Conservation (phyloP, 2,797 vertebrate genomes). For the Astyanax mexicanus region DNA sequence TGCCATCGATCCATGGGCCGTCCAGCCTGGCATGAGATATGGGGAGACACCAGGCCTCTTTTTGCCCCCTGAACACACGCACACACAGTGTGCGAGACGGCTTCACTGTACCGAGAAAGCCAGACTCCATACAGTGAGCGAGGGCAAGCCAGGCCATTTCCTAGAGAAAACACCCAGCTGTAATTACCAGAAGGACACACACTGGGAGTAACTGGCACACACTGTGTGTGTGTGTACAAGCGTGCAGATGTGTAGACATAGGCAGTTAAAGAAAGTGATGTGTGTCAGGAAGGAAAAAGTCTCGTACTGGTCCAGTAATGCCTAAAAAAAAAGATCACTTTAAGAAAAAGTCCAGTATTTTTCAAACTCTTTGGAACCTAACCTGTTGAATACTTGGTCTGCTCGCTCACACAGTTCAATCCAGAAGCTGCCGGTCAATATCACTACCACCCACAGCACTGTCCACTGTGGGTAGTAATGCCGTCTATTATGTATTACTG, state of each 20-base stretch:
- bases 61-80: not conserved
- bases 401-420: too few species aligned
- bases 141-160: constrained; percentile 39
- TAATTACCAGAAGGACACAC: constrained; percentile 38
- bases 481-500: too few species aligned
- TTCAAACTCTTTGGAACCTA: too few species aligned
- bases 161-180: constrained; percentile 41
- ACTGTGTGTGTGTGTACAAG: constrained; percentile 17
- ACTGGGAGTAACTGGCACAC: constrained; percentile 13
- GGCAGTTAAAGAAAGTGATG: constrained; percentile 2
- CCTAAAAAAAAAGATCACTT: not conserved
- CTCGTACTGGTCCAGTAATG: not conserved
- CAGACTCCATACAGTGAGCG: constrained; percentile 5
- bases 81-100: constrained; percentile 4
- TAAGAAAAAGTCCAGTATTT: not conserved
- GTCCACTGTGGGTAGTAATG: too few species aligned
- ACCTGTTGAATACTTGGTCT: too few species aligned
- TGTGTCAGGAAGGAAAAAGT: constrained; percentile 22
- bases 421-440: too few species aligned
- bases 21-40: not conserved
- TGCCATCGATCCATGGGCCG: not conserved
- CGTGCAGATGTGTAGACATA: not conserved
- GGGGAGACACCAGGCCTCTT: constrained; percentile 7
- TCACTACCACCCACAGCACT: too few species aligned
- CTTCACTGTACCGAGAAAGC: not conserved